Evolutionary conservation across 2,797 vertebrate species (phyloP).

Genomic region (Delichon dasypus): DNA sequence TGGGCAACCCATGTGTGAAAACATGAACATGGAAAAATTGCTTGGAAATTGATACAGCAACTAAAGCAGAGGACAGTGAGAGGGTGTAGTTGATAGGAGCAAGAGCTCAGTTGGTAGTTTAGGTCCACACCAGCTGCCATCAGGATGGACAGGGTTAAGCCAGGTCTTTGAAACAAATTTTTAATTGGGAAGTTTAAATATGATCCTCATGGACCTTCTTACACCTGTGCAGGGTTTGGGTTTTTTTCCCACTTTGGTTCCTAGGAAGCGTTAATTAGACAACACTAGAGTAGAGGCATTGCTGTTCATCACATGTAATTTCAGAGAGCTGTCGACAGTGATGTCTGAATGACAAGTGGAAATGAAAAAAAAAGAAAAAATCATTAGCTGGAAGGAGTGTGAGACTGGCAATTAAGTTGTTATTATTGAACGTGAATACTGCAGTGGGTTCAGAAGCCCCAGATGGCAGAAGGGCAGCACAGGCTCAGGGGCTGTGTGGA

Average conservation of each 20-base stretch:
- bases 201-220: background rate
- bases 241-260: background rate
- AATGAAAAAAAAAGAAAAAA: constrained; percentile 19
- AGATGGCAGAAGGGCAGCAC: background rate
- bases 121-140: background rate
- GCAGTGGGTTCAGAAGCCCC: background rate
- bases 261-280: constrained; percentile 43
- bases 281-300: background rate
- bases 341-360: constrained; percentile 49
- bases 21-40: background rate
- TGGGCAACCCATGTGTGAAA: background rate
- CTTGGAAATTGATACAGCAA: background rate
- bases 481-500: background rate
- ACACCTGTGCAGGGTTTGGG: rapidly evolving
- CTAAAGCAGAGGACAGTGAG: background rate
- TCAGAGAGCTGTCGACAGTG: background rate
- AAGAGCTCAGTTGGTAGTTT: background rate
- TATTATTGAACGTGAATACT: background rate
- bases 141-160: background rate
- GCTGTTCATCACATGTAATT: background rate
- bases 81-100: rapidly evolving
- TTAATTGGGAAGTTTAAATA: background rate
- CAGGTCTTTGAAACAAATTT: background rate
- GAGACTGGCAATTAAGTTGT: constrained; percentile 12
- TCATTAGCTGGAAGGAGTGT: background rate